Percentiles rank a stretch among this genome's conserved stretches.
Conservation (phyloP, 2,113 vertebrate species). For the Paramormyrops kingsleyae region DNA sequence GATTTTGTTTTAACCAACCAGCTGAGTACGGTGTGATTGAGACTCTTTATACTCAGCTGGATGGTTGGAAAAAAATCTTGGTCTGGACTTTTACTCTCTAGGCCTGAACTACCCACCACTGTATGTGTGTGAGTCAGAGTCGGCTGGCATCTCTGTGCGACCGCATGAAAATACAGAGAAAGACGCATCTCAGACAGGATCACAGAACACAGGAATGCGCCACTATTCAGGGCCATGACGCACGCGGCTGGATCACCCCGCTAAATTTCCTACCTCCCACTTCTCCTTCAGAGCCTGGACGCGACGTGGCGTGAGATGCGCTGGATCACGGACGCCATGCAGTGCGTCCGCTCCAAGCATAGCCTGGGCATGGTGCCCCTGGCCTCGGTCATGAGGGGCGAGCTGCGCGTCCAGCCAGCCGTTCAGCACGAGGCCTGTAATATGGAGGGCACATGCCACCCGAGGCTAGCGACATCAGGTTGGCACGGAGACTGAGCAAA, state of each 20-base stretch:
- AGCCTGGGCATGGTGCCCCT: conserved; percentile 57
- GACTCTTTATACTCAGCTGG: background rate
- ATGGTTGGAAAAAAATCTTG: background rate
- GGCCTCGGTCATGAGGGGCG: conserved; percentile 58
- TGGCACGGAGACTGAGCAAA: background rate
- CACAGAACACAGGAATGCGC: background rate
- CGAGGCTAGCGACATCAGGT: conserved; percentile 30
- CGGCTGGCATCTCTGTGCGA: background rate
- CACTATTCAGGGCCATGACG: background rate
- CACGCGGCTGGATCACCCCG: background rate
- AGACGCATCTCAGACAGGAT: background rate
- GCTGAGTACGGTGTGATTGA: background rate
- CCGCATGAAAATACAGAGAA: background rate
- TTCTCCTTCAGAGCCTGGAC: conserved; percentile 48
- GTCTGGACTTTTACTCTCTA: background rate
- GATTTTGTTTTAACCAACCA: background rate
- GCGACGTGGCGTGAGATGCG: conserved; percentile 56
- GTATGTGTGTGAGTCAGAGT: conserved; percentile 8
- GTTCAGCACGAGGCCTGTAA: conserved; percentile 18
- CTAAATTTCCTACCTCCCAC: background rate
- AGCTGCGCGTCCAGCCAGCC: conserved; percentile 39
- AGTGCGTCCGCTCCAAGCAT: conserved; percentile 59
- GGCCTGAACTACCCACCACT: background rate
- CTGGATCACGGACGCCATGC: conserved; percentile 67
- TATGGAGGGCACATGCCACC: conserved; percentile 37